Evolutionary conservation across 2,113 vertebrate genomes (phyloP).

Genomic region (Prionailurus bengalensis): DNA sequence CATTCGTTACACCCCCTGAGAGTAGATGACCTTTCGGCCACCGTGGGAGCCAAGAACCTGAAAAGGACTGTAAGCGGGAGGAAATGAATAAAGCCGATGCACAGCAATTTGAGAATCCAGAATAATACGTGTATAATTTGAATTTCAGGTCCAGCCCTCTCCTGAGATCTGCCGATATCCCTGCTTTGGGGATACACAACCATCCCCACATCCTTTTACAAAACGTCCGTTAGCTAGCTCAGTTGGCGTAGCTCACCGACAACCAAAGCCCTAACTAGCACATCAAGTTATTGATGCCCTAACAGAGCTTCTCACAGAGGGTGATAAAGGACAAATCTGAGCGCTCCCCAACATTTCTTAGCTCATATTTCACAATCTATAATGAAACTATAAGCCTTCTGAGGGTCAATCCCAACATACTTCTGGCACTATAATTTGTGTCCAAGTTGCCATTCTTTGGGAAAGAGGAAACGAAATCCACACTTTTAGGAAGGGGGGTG

Average conservation of each 20-base stretch:
- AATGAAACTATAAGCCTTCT: background rate
- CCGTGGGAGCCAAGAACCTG: background rate
- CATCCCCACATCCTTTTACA: background rate
- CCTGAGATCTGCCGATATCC: background rate
- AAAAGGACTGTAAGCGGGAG: background rate
- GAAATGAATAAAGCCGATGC: background rate
- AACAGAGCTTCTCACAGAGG: background rate
- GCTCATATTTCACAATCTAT: background rate
- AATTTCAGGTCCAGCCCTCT: background rate
- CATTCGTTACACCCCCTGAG: background rate
- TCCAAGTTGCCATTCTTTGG: background rate
- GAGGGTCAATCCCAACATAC: background rate
- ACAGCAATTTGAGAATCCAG: background rate
- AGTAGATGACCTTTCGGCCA: background rate
- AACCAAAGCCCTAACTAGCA: background rate
- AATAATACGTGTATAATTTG: background rate
- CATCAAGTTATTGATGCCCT: background rate
- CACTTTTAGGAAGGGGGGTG: background rate
- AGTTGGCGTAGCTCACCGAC: background rate
- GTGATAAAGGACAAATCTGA: background rate
- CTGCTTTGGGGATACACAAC: background rate
- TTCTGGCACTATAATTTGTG: background rate
- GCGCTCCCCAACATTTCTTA: background rate
- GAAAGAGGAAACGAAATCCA: background rate
- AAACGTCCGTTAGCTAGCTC: background rate